Evolutionary conservation across 2,113 vertebrate genomes (phyloP).

Genomic region (Psettodes erumei): DNA sequence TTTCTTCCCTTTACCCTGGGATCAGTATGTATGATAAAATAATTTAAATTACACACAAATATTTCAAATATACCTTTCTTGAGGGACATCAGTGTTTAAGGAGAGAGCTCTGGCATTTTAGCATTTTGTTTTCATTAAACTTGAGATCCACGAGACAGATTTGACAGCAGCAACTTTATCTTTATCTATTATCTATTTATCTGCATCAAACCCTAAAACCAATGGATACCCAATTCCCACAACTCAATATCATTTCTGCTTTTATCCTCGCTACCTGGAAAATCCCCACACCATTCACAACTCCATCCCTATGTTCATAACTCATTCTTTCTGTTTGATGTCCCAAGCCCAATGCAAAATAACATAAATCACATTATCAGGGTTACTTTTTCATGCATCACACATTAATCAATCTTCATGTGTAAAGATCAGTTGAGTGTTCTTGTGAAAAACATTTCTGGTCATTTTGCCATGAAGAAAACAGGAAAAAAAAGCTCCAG

Average conservation of each 20-base stretch:
- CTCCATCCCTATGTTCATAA: background rate
- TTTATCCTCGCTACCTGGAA: background rate
- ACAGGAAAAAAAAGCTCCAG: slow-evolving; percentile 6
- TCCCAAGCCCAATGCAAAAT: background rate
- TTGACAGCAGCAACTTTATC: too few species aligned
- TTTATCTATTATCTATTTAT: too few species aligned
- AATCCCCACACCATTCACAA: background rate
- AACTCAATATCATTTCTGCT: background rate
- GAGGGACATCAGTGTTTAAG: background rate
- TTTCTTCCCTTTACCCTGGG: too few species aligned
- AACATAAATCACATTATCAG: background rate
- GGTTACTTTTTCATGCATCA: background rate
- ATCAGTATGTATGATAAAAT: too few species aligned
- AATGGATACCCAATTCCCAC: background rate
- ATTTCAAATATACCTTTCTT: too few species aligned
- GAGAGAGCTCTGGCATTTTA: background rate
- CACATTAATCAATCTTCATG: background rate
- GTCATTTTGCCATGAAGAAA: slow-evolving; percentile 19
- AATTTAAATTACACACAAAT: too few species aligned
- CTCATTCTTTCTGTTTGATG: background rate
- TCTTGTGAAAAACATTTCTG: slow-evolving; percentile 18
- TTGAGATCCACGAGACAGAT: background rate
- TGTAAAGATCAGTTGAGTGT: background rate
- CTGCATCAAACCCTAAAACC: background rate
- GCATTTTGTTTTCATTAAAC: background rate